Percentiles rank a stretch among this genome's conserved stretches.
phyloP scores from a whole-genome alignment of 2,888 invertebrate species.

The Oscheius sp. region DNA sequence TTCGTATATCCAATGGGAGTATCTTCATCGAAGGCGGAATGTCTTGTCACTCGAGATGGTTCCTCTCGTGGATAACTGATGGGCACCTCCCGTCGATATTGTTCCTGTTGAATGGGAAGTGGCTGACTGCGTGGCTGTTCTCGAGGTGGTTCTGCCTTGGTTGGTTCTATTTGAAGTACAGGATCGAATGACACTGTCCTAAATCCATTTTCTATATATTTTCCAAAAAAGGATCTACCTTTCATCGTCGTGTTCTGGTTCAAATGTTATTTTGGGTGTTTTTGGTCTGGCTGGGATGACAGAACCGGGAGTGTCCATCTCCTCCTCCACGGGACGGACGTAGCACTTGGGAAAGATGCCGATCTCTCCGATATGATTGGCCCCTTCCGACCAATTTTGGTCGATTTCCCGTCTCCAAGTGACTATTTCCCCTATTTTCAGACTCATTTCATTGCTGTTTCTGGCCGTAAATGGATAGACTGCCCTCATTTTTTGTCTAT shows the following conservation, averaged over 20 bases:
- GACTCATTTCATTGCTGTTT: slow-evolving; percentile 61
- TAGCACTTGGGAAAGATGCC: slow-evolving; percentile 69
- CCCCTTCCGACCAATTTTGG: slow-evolving; percentile 66
- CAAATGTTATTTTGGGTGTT: slow-evolving; percentile 51
- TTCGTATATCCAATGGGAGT: slow-evolving; percentile 18
- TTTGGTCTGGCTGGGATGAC: slow-evolving; percentile 55
- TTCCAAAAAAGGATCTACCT: neutral
- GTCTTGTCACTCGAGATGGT: neutral
- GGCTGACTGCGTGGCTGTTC: neutral
- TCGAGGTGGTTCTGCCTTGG: neutral
- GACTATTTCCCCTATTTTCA: slow-evolving; percentile 65
- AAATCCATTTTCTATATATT: neutral
- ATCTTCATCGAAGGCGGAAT: slow-evolving; percentile 27
- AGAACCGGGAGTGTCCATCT: slow-evolving; percentile 18
- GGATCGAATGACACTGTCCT: slow-evolving; percentile 19
- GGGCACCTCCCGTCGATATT: neutral
- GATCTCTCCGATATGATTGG: slow-evolving; percentile 63
- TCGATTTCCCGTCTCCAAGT: slow-evolving; percentile 61
- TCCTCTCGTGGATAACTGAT: neutral
- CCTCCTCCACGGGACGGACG: slow-evolving; percentile 46
- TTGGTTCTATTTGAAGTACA: slow-evolving; percentile 2
- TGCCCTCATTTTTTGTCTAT: slow-evolving; percentile 51
- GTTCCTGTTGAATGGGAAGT: neutral
- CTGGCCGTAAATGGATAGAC: slow-evolving; percentile 67
- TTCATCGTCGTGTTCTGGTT: slow-evolving; percentile 22